Conservation (phyloP, 2,113 vertebrate genomes). For the Thermophis baileyi region DNA sequence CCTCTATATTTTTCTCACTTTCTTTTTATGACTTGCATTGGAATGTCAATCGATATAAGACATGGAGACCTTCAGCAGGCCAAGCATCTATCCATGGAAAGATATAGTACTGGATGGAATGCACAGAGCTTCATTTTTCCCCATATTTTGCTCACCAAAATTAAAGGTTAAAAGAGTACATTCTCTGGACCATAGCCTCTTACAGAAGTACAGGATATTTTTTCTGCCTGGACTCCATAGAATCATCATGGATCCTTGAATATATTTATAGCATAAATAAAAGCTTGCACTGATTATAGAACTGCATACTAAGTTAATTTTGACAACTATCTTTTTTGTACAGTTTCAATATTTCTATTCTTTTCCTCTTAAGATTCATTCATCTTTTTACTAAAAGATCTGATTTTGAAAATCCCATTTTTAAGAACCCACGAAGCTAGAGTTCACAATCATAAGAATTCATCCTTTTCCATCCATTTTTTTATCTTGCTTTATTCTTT, state of each 20-base stretch:
- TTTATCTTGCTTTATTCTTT: constrained; percentile 17
- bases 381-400: not conserved
- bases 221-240: not conserved
- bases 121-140: not conserved
- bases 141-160: not conserved
- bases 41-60: not conserved
- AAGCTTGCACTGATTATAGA: not conserved
- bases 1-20: not conserved
- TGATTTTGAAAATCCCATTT: not conserved
- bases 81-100: not conserved
- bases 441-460: constrained; percentile 29
- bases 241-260: not conserved
- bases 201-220: not conserved
- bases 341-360: not conserved
- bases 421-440: not conserved
- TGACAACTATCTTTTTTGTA: fast-evolving
- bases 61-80: not conserved
- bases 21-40: not conserved
- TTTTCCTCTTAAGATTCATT: not conserved
- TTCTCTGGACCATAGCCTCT: not conserved
- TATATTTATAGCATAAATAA: not conserved
- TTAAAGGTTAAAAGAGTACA: not conserved
- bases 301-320: not conserved
- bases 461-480: not conserved
- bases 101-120: not conserved